A percentile compares a stretch with the other conserved stretches of the same genome.
Evolutionary conservation across 2,888 invertebrate genomes (phyloP).

Genomic region (Caenorhabditis sp.): DNA sequence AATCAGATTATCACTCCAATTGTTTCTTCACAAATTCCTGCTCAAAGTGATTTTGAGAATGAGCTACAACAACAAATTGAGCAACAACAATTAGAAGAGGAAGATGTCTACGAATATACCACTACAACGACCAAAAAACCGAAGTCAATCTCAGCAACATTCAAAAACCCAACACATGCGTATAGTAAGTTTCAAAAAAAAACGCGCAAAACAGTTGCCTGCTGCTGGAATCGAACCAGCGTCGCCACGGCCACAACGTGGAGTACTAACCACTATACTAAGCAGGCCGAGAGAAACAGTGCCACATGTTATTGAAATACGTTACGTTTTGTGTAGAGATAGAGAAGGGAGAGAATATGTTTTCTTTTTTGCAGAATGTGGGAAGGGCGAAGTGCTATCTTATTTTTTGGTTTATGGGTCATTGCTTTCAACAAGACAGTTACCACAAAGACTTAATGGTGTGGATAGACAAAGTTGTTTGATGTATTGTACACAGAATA

Average conservation of each 20-base stretch:
- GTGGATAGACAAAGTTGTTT: conserved; percentile 55
- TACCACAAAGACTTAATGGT: conserved; percentile 42
- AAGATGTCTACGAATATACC: conserved; percentile 17
- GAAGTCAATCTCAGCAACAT: conserved; percentile 8
- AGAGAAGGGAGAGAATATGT: background rate
- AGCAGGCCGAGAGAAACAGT: conserved; percentile 37
- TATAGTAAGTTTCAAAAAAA: conserved; percentile 22
- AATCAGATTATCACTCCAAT: background rate
- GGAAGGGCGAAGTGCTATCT: conserved; percentile 36
- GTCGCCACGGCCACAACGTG: conserved; percentile 68
- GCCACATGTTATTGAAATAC: conserved; percentile 6
- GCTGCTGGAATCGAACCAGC: conserved; percentile 62
- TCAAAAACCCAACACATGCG: conserved; percentile 30
- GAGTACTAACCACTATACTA: conserved; percentile 69
- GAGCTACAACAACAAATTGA: conserved; percentile 22
- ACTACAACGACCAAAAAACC: conserved; percentile 15
- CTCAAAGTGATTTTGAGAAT: conserved; percentile 18
- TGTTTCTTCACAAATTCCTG: background rate
- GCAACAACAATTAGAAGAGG: conserved; percentile 23
- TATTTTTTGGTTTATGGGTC: conserved; percentile 54
- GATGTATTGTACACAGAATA: conserved; percentile 57
- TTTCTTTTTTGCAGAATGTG: conserved; percentile 42
- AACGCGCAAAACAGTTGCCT: conserved; percentile 10
- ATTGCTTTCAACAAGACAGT: conserved; percentile 24
- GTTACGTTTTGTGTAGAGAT: conserved; percentile 24